Evolutionary conservation across 2,113 vertebrate genomes (phyloP).

Genomic region (Leucosticte australis): DNA sequence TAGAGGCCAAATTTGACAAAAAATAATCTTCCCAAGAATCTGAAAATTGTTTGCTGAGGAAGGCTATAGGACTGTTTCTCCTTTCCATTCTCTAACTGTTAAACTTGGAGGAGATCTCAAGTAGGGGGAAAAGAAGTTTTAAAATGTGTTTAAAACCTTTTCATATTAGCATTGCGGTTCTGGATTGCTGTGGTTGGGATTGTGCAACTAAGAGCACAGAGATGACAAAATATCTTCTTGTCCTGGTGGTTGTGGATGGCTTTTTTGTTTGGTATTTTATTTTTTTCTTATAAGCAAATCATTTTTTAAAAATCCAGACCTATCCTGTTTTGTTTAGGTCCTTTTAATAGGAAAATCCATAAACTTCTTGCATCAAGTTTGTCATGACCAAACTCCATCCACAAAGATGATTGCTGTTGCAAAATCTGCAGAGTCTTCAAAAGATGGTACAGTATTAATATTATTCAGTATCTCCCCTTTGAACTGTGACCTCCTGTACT

Average conservation of each 20-base stretch:
- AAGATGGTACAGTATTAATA: conserved; percentile 79
- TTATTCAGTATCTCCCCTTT: neutral
- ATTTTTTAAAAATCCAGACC: neutral
- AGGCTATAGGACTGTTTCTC: neutral
- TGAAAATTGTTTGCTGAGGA: neutral
- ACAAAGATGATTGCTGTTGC: conserved; percentile 86
- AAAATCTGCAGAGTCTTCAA: conserved; percentile 85
- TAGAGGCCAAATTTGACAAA: neutral
- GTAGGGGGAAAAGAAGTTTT: neutral
- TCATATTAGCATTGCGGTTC: neutral
- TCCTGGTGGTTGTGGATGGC: neutral
- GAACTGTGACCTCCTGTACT: neutral
- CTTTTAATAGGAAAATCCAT: conserved; percentile 98
- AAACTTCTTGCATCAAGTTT: conserved; percentile 98
- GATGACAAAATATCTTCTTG: neutral
- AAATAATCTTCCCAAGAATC: neutral
- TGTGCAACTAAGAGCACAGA: neutral
- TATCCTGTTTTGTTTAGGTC: conserved; percentile 73
- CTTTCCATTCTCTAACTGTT: neutral
- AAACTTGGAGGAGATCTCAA: neutral
- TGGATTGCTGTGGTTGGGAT: neutral
- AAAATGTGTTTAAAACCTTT: neutral
- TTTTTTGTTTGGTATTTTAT: neutral
- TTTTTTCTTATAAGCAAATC: neutral
- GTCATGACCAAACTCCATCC: conserved; percentile 91